These are phyloP conservation scores for Epinotia brunnichana DNA, from an alignment of 2,888 invertebrate genomes.

Conservation along the genomic window DNA sequence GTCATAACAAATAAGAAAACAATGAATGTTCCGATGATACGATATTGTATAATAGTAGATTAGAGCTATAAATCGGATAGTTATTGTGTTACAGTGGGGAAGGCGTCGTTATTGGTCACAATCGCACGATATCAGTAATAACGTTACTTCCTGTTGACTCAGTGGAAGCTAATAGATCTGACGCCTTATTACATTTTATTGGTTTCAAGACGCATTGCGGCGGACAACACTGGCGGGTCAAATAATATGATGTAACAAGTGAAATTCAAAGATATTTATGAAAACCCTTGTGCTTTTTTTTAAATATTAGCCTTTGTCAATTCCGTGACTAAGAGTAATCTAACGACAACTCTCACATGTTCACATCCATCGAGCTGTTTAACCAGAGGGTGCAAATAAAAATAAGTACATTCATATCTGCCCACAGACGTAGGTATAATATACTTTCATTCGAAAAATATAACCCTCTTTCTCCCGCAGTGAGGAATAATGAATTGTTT, in stretches of 20 bases:
- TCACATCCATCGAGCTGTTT: no score
- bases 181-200: constrained; percentile 63
- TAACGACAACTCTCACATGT: no score
- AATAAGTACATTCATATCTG: no score
- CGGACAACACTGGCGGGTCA: not conserved
- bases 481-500: no score
- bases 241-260: not conserved
- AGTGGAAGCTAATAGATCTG: constrained; percentile 63
- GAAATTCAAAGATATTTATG: no score
- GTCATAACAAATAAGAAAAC: constrained; percentile 47
- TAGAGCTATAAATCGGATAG: constrained; percentile 61
- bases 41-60: constrained; percentile 57
- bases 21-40: constrained; percentile 50
- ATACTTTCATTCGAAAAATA: no score
- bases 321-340: no score
- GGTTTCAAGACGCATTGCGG: constrained; percentile 23
- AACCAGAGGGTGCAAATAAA: no score
- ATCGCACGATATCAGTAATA: constrained; percentile 62
- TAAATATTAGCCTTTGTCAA: no score
- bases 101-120: constrained; percentile 59
- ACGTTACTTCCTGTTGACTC: constrained; percentile 61
- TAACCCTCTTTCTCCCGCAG: no score
- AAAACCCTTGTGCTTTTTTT: no score
- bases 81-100: constrained; percentile 55
- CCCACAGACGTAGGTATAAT: no score